Evolutionary conservation across 1,140 invertebrate genomes (phyloP).

Genomic region (Leptinotarsa defecta): DNA sequence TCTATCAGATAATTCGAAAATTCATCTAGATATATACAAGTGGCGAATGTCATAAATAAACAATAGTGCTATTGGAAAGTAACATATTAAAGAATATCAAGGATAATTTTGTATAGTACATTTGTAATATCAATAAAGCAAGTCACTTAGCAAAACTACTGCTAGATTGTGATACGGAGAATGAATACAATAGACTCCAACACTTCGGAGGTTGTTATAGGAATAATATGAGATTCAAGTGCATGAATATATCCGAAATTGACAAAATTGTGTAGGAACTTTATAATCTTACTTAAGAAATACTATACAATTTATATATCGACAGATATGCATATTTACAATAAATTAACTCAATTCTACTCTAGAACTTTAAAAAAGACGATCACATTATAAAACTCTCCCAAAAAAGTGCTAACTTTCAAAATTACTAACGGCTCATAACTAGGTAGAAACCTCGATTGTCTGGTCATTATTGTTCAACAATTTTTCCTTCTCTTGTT

Average conservation of each 20-base stretch:
- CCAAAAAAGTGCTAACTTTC: conserved; percentile 20
- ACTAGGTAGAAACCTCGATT: conserved; percentile 52
- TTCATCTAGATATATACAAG: no score
- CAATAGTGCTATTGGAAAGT: not conserved
- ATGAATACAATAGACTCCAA: not conserved
- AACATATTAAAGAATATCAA: not conserved
- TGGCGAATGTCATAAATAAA: not conserved
- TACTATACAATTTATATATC: conserved; percentile 4
- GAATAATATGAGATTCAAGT: conserved; percentile 10
- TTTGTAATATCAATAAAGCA: conserved; percentile 15
- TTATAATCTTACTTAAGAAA: conserved; percentile 36
- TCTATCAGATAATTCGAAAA: no score
- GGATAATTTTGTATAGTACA: not conserved
- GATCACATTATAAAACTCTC: conserved; percentile 23
- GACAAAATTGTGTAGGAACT: conserved; percentile 51
- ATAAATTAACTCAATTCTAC: not conserved
- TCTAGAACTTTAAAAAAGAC: conserved; percentile 1
- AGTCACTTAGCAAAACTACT: not conserved
- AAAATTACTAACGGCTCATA: conserved; percentile 21
- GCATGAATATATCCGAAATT: conserved; percentile 28
- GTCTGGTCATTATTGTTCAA: conserved; percentile 52
- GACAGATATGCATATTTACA: conserved; percentile 21
- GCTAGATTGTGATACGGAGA: not conserved
- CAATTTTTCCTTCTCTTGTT: conserved; percentile 46
- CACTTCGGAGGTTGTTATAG: not conserved